Conservation (phyloP, 2,113 vertebrate genomes). For the Hydropotes inermis region DNA sequence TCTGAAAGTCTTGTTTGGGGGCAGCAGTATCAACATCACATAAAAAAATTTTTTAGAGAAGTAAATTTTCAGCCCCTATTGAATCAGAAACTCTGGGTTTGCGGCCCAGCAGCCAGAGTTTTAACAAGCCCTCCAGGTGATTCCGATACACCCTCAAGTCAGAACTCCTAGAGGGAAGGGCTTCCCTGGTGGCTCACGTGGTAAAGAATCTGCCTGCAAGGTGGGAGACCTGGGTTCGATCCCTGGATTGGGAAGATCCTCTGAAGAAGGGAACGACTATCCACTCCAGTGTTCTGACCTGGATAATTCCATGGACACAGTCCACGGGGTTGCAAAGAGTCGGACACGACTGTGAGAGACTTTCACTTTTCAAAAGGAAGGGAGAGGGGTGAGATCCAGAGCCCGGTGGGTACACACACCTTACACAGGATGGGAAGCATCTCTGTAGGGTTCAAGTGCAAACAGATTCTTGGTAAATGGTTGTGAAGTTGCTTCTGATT, state of each 20-base stretch:
- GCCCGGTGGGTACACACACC: rapidly evolving
- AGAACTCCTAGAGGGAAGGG: not conserved
- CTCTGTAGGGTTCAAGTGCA: not conserved
- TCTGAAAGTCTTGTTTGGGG: not conserved
- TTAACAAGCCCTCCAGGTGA: not conserved
- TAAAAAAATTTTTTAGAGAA: not conserved
- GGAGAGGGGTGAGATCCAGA: not conserved
- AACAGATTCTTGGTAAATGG: not conserved
- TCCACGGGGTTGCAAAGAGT: not conserved
- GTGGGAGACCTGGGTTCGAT: not conserved
- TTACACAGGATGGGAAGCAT: not conserved
- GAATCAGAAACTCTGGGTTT: not conserved
- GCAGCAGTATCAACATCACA: not conserved
- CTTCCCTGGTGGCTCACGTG: not conserved
- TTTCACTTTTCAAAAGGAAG: not conserved
- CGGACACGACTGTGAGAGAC: not conserved
- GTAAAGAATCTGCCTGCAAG: not conserved
- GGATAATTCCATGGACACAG: not conserved
- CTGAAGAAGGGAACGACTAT: not conserved
- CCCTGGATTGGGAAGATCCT: not conserved
- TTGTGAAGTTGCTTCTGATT: not conserved
- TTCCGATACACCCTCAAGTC: not conserved
- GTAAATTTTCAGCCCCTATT: not conserved
- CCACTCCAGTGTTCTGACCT: not conserved
- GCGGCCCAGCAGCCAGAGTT: not conserved